phyloP scores from a whole-genome alignment of 2,888 invertebrate genomes.

The Dryadula phaetusa region DNA sequence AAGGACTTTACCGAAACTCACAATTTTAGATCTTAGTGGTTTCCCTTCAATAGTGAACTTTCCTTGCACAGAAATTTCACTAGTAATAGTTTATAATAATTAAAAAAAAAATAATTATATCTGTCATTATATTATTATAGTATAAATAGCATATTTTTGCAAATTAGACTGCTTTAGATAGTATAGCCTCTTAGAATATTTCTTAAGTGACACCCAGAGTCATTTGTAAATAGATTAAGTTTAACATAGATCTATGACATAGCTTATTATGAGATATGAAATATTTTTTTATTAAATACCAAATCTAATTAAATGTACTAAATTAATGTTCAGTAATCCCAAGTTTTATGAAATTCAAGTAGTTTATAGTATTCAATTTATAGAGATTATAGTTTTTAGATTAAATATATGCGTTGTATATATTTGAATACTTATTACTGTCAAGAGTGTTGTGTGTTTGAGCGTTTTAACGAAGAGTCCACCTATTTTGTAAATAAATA shows the following conservation, averaged over 20 bases:
- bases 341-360: conserved; percentile 20
- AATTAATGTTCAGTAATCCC: conserved; percentile 34
- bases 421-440: conserved; percentile 52
- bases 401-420: conserved; percentile 47
- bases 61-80: background rate
- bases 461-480: conserved; percentile 81
- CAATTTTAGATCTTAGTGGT: background rate
- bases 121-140: conserved; percentile 14
- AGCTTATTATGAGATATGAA: conserved; percentile 50
- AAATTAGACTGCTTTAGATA: conserved; percentile 26
- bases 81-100: background rate
- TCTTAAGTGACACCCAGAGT: conserved; percentile 56
- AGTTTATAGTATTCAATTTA: conserved; percentile 28
- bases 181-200: conserved; percentile 30
- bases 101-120: background rate
- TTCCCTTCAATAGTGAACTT: background rate
- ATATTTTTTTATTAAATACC: conserved; percentile 71
- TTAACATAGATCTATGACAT: conserved; percentile 37
- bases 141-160: conserved; percentile 31
- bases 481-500: conserved; percentile 83
- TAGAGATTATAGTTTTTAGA: conserved; percentile 42
- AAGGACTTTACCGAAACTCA: background rate
- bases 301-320: conserved; percentile 54
- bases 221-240: conserved; percentile 57
- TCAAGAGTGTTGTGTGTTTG: conserved; percentile 73